These are phyloP conservation scores for Cryptocephalus moraei DNA, from an alignment of 2,888 invertebrate species.

Conservation along the genomic window DNA sequence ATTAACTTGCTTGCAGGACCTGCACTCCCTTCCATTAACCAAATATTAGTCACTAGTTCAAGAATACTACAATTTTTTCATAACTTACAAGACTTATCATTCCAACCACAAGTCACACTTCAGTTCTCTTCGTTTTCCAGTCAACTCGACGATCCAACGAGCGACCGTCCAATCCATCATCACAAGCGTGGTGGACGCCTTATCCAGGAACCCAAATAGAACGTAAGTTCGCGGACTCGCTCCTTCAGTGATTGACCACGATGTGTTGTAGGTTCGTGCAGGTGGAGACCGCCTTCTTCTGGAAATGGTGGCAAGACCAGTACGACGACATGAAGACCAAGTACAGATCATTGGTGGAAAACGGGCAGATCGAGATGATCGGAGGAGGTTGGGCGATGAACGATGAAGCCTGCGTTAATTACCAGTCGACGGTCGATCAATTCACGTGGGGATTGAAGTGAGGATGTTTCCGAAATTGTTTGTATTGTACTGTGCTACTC, in stretches of 20 bases:
- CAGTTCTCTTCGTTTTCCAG: no score
- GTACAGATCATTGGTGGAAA: slow-evolving; percentile 48
- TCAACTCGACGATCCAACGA: not conserved
- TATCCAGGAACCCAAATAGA: not conserved
- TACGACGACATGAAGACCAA: slow-evolving; percentile 41
- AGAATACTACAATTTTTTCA: no score
- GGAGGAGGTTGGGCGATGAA: slow-evolving; percentile 53
- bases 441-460: slow-evolving; percentile 58
- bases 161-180: not conserved
- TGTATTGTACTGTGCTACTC: no score
- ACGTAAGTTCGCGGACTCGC: not conserved
- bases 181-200: not conserved
- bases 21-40: no score
- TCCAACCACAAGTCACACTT: no score
- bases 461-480: no score
- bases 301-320: slow-evolving; percentile 70
- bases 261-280: slow-evolving; percentile 56
- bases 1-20: no score
- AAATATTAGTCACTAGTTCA: no score
- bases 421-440: slow-evolving; percentile 60
- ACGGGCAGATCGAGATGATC: slow-evolving; percentile 49
- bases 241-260: not conserved
- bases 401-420: slow-evolving; percentile 56
- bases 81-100: no score
- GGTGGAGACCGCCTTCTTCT: slow-evolving; percentile 70